phyloP scores from a whole-genome alignment of 2,888 invertebrate species.

The Allophyes oxyacanthae region DNA sequence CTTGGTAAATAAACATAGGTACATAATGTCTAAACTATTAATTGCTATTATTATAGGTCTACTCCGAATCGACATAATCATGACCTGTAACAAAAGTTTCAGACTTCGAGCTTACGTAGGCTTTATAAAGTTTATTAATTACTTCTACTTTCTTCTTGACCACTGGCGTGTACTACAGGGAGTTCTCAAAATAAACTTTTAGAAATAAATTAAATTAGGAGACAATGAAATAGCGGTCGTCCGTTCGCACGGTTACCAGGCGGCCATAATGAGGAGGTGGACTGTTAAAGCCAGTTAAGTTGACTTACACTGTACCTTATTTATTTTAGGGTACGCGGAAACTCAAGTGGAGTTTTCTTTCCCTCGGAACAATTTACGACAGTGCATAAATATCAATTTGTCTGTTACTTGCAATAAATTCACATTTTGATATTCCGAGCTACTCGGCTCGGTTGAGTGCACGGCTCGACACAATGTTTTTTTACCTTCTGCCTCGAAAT shows the following conservation, averaged over 20 bases:
- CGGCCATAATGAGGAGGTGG: slow-evolving; percentile 26
- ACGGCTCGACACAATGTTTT: slow-evolving; percentile 38
- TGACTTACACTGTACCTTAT: slow-evolving; percentile 47
- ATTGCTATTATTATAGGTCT: too few species aligned
- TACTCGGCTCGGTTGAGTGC: slow-evolving; percentile 35
- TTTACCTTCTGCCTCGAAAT: slow-evolving; percentile 17
- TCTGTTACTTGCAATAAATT: slow-evolving; percentile 74
- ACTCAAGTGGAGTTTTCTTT: slow-evolving; percentile 64
- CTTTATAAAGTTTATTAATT: slow-evolving; percentile 3
- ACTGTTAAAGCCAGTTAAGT: slow-evolving; percentile 55
- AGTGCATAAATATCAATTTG: slow-evolving; percentile 75
- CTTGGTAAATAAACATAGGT: too few species aligned
- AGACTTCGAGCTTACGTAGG: not conserved
- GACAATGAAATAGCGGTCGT: slow-evolving; percentile 8
- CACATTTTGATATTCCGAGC: slow-evolving; percentile 66
- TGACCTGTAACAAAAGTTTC: not conserved
- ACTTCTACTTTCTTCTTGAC: not conserved
- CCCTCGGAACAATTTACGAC: slow-evolving; percentile 67
- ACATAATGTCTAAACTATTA: too few species aligned
- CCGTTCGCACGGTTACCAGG: slow-evolving; percentile 2
- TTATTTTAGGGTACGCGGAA: slow-evolving; percentile 51
- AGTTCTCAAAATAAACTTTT: slow-evolving; percentile 6
- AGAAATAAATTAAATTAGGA: slow-evolving; percentile 26
- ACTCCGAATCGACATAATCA: not conserved
- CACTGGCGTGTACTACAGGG: not conserved